These are phyloP conservation scores for Synanthedon formicaeformis DNA, from an alignment of 2,888 invertebrate species.

Conservation along the genomic window DNA sequence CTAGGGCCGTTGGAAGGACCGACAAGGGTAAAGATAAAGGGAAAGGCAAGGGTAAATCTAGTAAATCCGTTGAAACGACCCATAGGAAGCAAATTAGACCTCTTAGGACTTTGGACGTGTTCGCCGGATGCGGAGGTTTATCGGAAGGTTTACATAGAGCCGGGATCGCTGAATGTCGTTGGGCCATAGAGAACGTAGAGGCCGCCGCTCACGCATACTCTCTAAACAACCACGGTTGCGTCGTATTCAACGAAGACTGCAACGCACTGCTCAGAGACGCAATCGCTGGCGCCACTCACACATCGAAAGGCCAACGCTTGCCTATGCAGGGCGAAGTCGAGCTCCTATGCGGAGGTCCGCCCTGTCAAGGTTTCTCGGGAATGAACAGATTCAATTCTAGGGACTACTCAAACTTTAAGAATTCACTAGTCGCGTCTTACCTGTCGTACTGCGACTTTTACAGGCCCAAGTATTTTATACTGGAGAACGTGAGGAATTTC, in stretches of 20 bases:
- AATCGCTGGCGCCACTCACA: conserved; percentile 71
- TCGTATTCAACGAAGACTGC: conserved; percentile 86
- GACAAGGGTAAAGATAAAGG: conserved; percentile 76
- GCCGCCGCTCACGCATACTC: conserved; percentile 84
- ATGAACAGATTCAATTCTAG: conserved; percentile 90
- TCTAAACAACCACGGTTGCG: conserved; percentile 78
- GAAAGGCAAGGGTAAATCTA: conserved; percentile 75
- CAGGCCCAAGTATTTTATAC: conserved; percentile 83
- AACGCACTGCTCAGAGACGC: conserved; percentile 77
- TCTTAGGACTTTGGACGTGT: conserved; percentile 80
- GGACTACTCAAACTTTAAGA: conserved; percentile 87
- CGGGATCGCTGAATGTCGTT: conserved; percentile 76
- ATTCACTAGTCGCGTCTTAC: conserved; percentile 84
- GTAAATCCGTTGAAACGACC: conserved; percentile 31
- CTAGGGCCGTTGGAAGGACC: conserved; percentile 67
- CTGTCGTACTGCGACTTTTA: conserved; percentile 89
- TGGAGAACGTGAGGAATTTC: conserved; percentile 90
- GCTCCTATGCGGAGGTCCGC: conserved; percentile 86
- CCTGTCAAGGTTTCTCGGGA: conserved; percentile 90
- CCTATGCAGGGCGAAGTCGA: conserved; percentile 86
- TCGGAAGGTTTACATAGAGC: conserved; percentile 80
- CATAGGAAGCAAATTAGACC: conserved; percentile 47
- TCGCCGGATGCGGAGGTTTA: conserved; percentile 88
- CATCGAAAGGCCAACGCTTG: conserved; percentile 64
- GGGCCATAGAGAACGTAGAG: conserved; percentile 86